Conservation (phyloP, 2,888 invertebrate species). For the Deilephila elpenor region DNA sequence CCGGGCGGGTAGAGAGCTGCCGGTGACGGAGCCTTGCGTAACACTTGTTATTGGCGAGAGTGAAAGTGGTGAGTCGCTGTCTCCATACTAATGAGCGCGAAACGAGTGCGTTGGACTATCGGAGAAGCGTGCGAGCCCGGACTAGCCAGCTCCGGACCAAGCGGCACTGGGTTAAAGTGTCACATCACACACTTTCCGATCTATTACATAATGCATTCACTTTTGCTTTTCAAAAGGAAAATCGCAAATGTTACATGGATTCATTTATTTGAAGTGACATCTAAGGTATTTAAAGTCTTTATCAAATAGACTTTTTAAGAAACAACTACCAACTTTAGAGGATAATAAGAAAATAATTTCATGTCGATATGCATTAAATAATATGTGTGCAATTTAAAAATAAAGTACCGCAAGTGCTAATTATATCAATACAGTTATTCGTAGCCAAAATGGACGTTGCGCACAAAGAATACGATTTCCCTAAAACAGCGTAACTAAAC, state of each 20-base stretch:
- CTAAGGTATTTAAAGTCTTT: not conserved
- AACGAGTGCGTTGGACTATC: constrained; percentile 64
- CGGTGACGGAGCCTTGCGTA: constrained; percentile 69
- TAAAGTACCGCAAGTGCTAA: too few species aligned
- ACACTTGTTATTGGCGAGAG: constrained; percentile 79
- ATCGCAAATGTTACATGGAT: constrained; percentile 37
- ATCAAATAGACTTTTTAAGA: not conserved
- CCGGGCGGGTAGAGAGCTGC: constrained; percentile 68
- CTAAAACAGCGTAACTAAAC: not conserved
- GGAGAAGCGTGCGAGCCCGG: constrained; percentile 74
- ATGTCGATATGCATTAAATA: too few species aligned
- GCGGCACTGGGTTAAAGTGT: constrained; percentile 77
- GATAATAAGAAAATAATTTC: too few species aligned
- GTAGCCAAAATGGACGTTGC: too few species aligned
- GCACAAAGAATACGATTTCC: not conserved
- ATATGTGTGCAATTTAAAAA: too few species aligned
- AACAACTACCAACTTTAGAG: too few species aligned
- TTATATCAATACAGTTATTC: too few species aligned
- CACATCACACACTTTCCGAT: constrained; percentile 65
- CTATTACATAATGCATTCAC: constrained; percentile 60
- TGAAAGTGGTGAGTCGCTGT: constrained; percentile 80
- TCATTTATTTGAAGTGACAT: constrained; percentile 1
- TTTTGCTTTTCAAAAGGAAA: constrained; percentile 64
- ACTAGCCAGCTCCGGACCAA: constrained; percentile 61
- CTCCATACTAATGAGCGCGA: constrained; percentile 80